A percentile compares a stretch with the other conserved stretches of the same genome.
These are phyloP conservation scores for Marasmarcha lunaedactyla DNA, from an alignment of 2,888 invertebrate genomes.

Conservation along the genomic window DNA sequence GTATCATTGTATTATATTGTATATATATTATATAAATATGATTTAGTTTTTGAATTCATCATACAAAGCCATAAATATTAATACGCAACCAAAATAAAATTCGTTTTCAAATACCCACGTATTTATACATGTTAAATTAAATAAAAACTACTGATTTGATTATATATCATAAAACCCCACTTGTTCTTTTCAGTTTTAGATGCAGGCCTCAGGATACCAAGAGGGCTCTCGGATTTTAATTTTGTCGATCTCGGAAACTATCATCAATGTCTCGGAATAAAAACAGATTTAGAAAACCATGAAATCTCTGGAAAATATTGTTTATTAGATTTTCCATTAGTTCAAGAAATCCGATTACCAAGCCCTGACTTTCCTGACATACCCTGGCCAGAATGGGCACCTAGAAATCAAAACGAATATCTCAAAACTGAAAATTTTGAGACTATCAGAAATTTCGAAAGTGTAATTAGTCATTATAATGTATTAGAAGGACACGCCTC, in stretches of 20 bases:
- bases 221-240: constrained; percentile 14
- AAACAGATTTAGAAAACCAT: constrained; percentile 17
- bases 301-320: constrained; percentile 43
- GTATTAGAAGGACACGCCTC: not conserved
- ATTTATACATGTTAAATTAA: no score
- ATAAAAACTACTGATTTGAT: no score
- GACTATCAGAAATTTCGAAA: not conserved
- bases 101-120: no score
- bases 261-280: constrained; percentile 16
- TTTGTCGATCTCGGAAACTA: constrained; percentile 16
- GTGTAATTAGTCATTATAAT: not conserved
- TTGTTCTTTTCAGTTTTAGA: constrained; percentile 3
- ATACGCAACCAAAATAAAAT: no score
- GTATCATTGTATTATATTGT: no score
- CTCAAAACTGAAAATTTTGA: not conserved
- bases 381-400: constrained; percentile 18
- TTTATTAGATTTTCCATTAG: constrained; percentile 27
- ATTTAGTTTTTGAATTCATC: no score
- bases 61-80: no score
- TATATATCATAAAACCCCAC: not conserved
- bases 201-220: constrained; percentile 17
- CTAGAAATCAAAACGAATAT: not conserved
- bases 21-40: no score
- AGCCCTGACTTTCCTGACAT: constrained; percentile 11
- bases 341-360: constrained; percentile 20